phyloP scores from a whole-genome alignment of 2,797 vertebrate genomes.

The Sebastiscus tertius region DNA sequence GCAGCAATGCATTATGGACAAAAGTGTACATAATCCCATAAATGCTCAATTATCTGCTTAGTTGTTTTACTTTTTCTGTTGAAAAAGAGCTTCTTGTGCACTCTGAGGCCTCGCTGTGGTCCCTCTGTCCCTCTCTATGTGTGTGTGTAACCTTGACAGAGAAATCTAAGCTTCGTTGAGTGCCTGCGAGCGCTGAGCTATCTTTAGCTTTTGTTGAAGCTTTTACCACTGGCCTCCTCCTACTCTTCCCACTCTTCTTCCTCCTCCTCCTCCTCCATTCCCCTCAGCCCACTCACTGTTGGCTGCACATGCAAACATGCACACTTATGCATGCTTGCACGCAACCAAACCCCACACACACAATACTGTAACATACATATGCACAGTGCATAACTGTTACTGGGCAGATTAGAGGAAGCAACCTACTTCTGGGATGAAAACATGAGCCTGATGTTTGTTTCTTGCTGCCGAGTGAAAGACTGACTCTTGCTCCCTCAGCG shows the following conservation, averaged over 20 bases:
- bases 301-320: slow-evolving; percentile 74
- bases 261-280: slow-evolving; percentile 45
- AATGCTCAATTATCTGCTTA: background rate
- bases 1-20: background rate
- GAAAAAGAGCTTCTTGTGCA: slow-evolving; percentile 9
- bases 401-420: slow-evolving; percentile 80
- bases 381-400: slow-evolving; percentile 76
- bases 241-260: slow-evolving; percentile 39
- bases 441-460: slow-evolving; percentile 70
- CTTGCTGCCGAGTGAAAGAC: slow-evolving; percentile 53
- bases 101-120: slow-evolving; percentile 20
- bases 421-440: slow-evolving; percentile 75
- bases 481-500: slow-evolving; percentile 58
- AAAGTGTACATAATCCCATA: background rate
- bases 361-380: slow-evolving; percentile 37
- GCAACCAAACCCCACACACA: slow-evolving; percentile 36
- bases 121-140: slow-evolving; percentile 10
- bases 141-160: slow-evolving; percentile 78
- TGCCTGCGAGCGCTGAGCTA: slow-evolving; percentile 81
- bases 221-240: slow-evolving; percentile 76
- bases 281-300: slow-evolving; percentile 72
- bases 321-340: slow-evolving; percentile 70
- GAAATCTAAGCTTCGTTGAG: slow-evolving; percentile 70
- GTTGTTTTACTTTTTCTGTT: slow-evolving; percentile 25
- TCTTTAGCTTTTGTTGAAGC: slow-evolving; percentile 84